Evolutionary conservation across 2,797 vertebrate species (phyloP), one percentile per base, ranked within the genome.

Genomic region (Danio jaintianensis): DNA sequence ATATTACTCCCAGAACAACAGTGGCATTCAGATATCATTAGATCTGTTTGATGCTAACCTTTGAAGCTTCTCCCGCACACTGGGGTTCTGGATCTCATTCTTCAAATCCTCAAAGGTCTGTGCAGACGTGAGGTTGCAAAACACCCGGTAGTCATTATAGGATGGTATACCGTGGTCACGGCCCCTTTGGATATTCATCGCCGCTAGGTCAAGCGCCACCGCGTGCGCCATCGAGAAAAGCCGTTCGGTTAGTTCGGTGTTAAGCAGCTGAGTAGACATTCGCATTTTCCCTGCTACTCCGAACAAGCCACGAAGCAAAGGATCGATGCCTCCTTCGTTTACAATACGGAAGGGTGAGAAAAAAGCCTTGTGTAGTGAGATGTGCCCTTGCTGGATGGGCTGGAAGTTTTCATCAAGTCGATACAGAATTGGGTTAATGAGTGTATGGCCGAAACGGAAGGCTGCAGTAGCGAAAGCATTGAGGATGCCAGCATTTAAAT

Each of bases 331-430:
- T 0, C 98, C 98, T 93, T 99, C 98, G 3, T 97, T 98, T 82
- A 98, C 97, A 64, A 99, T 97, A 83, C 98, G 96, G 90, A 96
- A 98, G 0, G 98, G 98, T 0, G 98, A 97, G 91, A 99, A 99
- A 91, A 99, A 99, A 85, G 98, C 98, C 50, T 96, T 96, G 89
- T 99, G 98, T 76, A 99, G 95, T 8, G 96, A 95, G 79, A 99
- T 90, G 88, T 97, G 98, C 18, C 97, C 98, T 87, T 98, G 97
- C 0, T 94, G 91, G 75, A 96, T 95, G 9, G 98, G 96, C 90
- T 94, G 91, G 88, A 99, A 99, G 88, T 95, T 90, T 90, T 96
- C 95, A 4, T 97, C 94, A 59, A 99, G 88, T 70, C 98, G 90
- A 88, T 98, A 96, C 43, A 99, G 94, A 79, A 98, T 91, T 0